A percentile compares a stretch with the other conserved stretches of the same genome.
phyloP scores from a whole-genome alignment of 2,888 invertebrate species.

The Epicampocera succincta region DNA sequence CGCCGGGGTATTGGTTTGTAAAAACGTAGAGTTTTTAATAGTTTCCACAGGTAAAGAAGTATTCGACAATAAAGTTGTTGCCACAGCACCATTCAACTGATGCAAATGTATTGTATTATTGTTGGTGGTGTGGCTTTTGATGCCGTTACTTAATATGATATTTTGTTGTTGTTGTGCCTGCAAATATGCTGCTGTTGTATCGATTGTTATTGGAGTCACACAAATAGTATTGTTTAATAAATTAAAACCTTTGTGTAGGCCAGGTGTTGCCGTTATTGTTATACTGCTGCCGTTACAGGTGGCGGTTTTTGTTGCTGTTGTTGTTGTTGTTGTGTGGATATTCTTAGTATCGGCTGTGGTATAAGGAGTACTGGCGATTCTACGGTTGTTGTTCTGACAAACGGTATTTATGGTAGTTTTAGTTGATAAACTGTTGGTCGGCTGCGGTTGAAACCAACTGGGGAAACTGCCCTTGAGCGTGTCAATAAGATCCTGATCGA shows the following conservation, averaged over 20 bases:
- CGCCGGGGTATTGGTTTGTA: conserved; percentile 71
- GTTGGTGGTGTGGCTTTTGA: conserved; percentile 65
- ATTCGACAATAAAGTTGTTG: conserved; percentile 70
- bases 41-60: conserved; percentile 41
- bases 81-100: conserved; percentile 68
- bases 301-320: conserved; percentile 74
- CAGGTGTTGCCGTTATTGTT: conserved; percentile 71
- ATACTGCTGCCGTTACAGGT: conserved; percentile 67
- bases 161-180: conserved; percentile 41
- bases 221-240: conserved; percentile 72
- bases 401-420: conserved; percentile 18
- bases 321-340: conserved; percentile 71
- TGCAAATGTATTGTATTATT: conserved; percentile 76
- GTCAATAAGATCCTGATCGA: conserved; percentile 95
- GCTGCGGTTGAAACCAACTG: conserved; percentile 90
- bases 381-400: conserved; percentile 32
- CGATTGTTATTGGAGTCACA: conserved; percentile 72
- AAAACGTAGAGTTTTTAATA: conserved; percentile 22
- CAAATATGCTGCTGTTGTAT: conserved; percentile 65
- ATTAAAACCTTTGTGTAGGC: conserved; percentile 54
- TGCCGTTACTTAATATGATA: conserved; percentile 23
- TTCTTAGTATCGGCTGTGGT: conserved; percentile 69
- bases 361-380: conserved; percentile 25
- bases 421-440: conserved; percentile 27
- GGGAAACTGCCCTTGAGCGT: conserved; percentile 96